Percentiles rank a stretch among this genome's conserved stretches.
phyloP scores from a whole-genome alignment of 1,140 invertebrate species.

The Penaeus chinensis region DNA sequence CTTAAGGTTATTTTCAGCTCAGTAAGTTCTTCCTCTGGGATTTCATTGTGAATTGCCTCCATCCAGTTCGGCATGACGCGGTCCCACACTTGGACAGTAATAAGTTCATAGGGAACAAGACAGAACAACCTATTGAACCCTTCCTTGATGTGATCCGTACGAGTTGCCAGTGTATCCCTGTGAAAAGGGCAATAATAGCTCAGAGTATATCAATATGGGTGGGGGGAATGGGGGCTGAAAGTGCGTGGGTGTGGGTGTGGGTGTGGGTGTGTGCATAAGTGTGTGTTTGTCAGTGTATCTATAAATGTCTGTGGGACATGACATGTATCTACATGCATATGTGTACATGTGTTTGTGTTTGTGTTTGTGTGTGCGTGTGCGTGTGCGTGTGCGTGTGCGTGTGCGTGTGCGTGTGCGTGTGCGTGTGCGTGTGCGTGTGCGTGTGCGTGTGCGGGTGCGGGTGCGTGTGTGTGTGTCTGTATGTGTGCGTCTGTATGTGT shows the following conservation, averaged over 20 bases:
- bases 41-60: conserved; percentile 95
- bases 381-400: neutral
- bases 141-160: conserved; percentile 94
- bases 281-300: neutral
- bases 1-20: conserved; percentile 92
- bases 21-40: conserved; percentile 89
- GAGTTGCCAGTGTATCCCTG: conserved; percentile 75
- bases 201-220: neutral
- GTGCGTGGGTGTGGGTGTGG: too few relatives aligned
- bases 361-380: neutral
- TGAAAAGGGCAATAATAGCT: neutral
- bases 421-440: neutral
- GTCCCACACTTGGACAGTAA: conserved; percentile 96
- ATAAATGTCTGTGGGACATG: neutral
- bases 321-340: too few relatives aligned
- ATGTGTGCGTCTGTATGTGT: neutral
- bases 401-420: neutral
- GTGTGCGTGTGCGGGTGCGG: neutral
- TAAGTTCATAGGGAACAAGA: conserved; percentile 96
- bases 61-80: conserved; percentile 99
- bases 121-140: conserved; percentile 92
- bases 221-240: too few relatives aligned
- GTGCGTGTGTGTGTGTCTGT: neutral
- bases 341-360: too few relatives aligned
- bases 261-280: neutral